Evolutionary conservation across 2,888 invertebrate species (phyloP), one percentile per base, ranked within the genome.

Genomic region (Drosophila buzzatii): DNA sequence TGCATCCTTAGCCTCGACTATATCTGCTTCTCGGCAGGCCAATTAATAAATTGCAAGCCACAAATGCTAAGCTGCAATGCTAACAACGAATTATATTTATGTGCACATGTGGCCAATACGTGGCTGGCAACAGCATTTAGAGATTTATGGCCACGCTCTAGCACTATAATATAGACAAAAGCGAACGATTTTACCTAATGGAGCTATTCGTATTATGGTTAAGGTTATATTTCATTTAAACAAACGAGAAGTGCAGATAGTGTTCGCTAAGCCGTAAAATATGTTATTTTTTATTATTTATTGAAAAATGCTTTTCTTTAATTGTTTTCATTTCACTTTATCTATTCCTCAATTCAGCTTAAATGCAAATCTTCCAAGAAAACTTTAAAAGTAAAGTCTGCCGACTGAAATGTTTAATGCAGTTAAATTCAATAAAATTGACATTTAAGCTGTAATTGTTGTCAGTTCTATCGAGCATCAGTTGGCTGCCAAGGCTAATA

Each of bases 41-140:
- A 88, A 83, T 83, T 88, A 83, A 83, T 88, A 74, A 71, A 81
- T 78, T 62, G 74, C 68, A 65, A 60, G 42, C 69, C 59, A 79
- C 41, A 73, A 81, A 81, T 76, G 68, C 68, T 69, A 57, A 58
- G 37, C n/a, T 60, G 37, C 27, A 70, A 55, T 64, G 55, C 65
- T 58, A 53, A 35, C 49, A 56, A 65, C 76, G 79, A 85, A 85
- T 76, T 69, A 63, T 68, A 56, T 58, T 63, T 49, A 42, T 79
- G 70, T 52, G 52, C 61, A 47, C 56, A 68, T 63, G 69, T 69
- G 75, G 45, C 62, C 68, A 56, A 52, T 41, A 68, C 53, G 44
- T 63, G 56, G 51, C 20, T 52, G 18, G 56, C 47, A 57, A 49
- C 49, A 31, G 49, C 18, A 57, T 42, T 12, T n/a, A 58, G 49